Evolutionary conservation across 2,113 vertebrate genomes (phyloP).

Genomic region (Merops nubicus): DNA sequence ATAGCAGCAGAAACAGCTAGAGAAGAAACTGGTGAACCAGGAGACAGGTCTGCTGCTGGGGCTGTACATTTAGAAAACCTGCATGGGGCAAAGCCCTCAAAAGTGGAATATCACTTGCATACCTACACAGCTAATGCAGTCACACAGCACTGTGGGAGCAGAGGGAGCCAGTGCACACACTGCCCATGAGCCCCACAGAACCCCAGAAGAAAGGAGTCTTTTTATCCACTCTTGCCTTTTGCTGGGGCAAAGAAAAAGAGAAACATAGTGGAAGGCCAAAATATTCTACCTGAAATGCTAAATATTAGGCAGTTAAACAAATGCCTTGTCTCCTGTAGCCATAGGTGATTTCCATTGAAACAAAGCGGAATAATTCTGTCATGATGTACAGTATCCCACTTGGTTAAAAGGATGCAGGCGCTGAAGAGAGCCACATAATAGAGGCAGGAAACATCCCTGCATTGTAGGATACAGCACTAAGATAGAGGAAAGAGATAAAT

Average conservation of each 20-base stretch:
- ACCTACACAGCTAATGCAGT: neutral
- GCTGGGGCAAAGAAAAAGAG: neutral
- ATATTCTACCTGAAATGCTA: neutral
- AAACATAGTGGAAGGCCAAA: neutral
- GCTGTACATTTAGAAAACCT: neutral
- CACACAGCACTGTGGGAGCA: neutral
- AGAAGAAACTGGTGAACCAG: neutral
- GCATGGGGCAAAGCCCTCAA: neutral
- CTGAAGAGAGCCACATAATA: neutral
- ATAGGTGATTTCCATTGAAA: neutral
- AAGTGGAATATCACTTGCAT: neutral
- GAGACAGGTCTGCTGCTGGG: neutral
- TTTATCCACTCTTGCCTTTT: neutral
- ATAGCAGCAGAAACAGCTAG: neutral
- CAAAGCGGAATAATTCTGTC: neutral
- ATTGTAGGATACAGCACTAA: neutral
- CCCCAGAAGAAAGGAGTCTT: neutral
- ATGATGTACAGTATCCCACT: neutral
- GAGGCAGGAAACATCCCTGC: neutral
- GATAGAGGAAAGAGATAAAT: neutral
- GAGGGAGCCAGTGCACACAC: neutral
- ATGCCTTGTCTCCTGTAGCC: neutral
- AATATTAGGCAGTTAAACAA: neutral
- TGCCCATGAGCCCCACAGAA: neutral
- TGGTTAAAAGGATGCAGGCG: neutral